These are phyloP conservation scores for Xanthorhoe spadicearia DNA, from an alignment of 2,888 invertebrate genomes.

Conservation along the genomic window DNA sequence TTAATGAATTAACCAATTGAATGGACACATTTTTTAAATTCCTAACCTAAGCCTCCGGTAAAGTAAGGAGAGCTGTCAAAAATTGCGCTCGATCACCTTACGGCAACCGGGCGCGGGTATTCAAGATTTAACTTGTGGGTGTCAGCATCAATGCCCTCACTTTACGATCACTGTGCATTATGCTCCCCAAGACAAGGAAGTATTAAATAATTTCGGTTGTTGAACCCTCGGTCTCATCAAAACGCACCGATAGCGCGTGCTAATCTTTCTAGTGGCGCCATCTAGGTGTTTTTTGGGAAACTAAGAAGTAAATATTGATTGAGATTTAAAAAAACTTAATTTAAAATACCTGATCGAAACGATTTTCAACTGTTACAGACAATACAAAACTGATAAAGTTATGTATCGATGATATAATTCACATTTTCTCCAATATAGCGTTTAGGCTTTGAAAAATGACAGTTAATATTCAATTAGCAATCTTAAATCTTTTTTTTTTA, in stretches of 20 bases:
- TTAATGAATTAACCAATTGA: too few species aligned
- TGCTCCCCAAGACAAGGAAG: constrained; percentile 95
- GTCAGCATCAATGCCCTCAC: constrained; percentile 95
- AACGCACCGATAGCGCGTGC: constrained; percentile 58
- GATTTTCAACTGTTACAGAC: too few species aligned
- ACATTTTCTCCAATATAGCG: too few species aligned
- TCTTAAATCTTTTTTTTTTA: too few species aligned
- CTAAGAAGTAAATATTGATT: background rate
- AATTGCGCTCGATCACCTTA: constrained; percentile 89
- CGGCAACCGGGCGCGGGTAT: constrained; percentile 85
- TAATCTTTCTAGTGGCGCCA: constrained; percentile 60
- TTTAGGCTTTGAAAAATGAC: too few species aligned
- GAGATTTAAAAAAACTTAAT: background rate
- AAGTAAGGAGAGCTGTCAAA: constrained; percentile 91
- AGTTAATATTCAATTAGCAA: too few species aligned
- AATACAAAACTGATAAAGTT: too few species aligned
- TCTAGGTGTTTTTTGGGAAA: constrained; percentile 52
- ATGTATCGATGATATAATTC: too few species aligned
- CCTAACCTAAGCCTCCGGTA: constrained; percentile 65
- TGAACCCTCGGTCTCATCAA: background rate
- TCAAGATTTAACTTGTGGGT: constrained; percentile 82
- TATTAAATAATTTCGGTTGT: constrained; percentile 28
- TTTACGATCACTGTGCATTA: constrained; percentile 93
- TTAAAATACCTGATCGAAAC: too few species aligned
- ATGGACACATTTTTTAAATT: too few species aligned